Conservation (phyloP, 1,140 invertebrate genomes). For the Neoseiulus cucumeris region DNA sequence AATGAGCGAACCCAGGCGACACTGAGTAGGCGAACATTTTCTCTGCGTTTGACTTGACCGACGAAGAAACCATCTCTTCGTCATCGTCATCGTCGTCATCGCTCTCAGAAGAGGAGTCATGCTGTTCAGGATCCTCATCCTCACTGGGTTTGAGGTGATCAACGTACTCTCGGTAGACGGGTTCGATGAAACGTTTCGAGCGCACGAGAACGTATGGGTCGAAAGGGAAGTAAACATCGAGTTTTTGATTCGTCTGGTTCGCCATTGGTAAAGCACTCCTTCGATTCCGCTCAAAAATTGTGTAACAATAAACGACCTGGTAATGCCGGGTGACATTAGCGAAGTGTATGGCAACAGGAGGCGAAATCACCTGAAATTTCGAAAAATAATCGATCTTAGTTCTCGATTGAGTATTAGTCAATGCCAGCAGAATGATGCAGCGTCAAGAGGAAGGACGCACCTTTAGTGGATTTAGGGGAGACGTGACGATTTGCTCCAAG, state of each 20-base stretch:
- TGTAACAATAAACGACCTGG: conserved; percentile 75
- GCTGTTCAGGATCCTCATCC: not conserved
- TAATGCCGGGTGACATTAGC: conserved; percentile 59
- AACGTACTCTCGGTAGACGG: not conserved
- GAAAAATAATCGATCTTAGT: too few relatives aligned
- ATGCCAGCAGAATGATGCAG: too few relatives aligned
- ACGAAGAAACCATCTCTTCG: not conserved
- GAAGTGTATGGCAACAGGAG: conserved; percentile 56
- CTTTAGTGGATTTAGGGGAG: conserved; percentile 60
- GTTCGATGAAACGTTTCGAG: conserved; percentile 16
- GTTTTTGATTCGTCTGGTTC: conserved; percentile 19
- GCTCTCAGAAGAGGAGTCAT: not conserved
- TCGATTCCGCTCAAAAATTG: conserved; percentile 64
- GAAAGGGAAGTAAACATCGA: conserved; percentile 58
- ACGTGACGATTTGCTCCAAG: conserved; percentile 56
- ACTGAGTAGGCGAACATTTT: conserved; percentile 7
- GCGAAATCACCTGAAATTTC: conserved; percentile 25
- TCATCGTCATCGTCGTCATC: not conserved
- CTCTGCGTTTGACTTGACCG: not conserved
- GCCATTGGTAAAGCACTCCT: conserved; percentile 38
- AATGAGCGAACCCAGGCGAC: not conserved
- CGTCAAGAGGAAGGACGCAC: conserved; percentile 42
- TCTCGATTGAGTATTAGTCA: too few relatives aligned
- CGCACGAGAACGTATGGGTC: conserved; percentile 42
- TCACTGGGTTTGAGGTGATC: not conserved